Base-by-base conservation (phyloP, 2,113 vertebrate genomes). In the Scopus umbretta region DNA sequence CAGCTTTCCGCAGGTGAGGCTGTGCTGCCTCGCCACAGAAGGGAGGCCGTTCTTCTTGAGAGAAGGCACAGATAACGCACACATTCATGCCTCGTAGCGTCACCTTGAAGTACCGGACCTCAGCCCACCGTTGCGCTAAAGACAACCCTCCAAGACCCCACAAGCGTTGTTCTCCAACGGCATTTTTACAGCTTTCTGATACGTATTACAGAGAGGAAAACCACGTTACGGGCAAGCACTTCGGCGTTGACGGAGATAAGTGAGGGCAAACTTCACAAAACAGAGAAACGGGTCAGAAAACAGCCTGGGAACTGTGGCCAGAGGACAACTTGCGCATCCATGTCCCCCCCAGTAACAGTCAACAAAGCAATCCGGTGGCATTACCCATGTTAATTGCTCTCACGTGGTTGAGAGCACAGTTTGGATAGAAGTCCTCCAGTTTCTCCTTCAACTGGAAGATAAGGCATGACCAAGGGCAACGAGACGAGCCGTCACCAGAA, bases 21-120 rank as follows among this genome's bases (percentile, higher is more conserved):
- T 4, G 5, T 0, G 27, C 23, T 2, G 6, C 3, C 49, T 15
- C 19, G 3, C 32, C 53, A 4, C 13, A 5, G 29, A 34, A 23
- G 43, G n/a, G 26, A 52, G 45, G 10, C 32, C 19, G 2, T 32
- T 7, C 16, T 26, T 7, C 61, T 4, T 4, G 1, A 8, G 40
- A 5, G 17, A 5, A 7, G 25, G 40, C 3, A 6, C 1, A 13
- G 58, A 1, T 2, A 20, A 27, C 1, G 4, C 14, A 5, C 2
- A 2, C 1, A 9, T 17, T 36, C 40, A 0, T 0, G 20, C 19
- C 42, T 43, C 20, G 0, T 2, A 19, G 18, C 3, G 13, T 6
- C 38, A 2, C 45, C 30, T 15, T 6, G 26, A 20, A 1, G 21
- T 2, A 13, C 16, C 10, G 10, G 49, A 65, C 29, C 62, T 34